These are phyloP conservation scores for Enteromius fasciolatus DNA, from an alignment of 2,797 vertebrate species.

Conservation along the genomic window DNA sequence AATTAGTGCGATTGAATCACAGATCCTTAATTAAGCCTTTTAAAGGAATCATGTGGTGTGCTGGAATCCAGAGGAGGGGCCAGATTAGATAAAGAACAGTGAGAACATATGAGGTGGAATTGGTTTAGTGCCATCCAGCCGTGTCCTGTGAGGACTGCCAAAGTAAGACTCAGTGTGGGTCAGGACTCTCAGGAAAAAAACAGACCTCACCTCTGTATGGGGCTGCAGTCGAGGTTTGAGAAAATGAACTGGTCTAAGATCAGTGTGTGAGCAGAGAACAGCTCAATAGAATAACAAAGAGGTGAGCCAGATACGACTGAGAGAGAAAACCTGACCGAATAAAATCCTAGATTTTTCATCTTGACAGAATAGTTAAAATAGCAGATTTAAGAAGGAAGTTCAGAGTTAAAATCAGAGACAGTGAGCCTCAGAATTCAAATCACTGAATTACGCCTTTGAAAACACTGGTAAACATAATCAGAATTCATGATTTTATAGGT, in stretches of 20 bases:
- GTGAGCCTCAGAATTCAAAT: neutral
- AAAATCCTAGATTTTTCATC: neutral
- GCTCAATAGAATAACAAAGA: neutral
- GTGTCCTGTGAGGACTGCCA: constrained; percentile 64
- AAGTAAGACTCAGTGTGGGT: constrained; percentile 51
- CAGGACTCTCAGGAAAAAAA: constrained; percentile 47
- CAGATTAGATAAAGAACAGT: constrained; percentile 79
- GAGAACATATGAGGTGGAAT: constrained; percentile 80
- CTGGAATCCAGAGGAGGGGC: constrained; percentile 72
- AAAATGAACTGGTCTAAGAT: constrained; percentile 22
- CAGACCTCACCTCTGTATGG: constrained; percentile 53
- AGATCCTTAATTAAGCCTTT: constrained; percentile 83
- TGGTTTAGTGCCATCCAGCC: constrained; percentile 76
- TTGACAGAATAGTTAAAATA: constrained; percentile 16
- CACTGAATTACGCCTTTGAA: neutral
- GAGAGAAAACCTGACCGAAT: neutral
- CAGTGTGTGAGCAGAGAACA: constrained; percentile 1
- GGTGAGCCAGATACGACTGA: neutral
- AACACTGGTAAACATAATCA: neutral
- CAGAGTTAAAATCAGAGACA: constrained; percentile 17
- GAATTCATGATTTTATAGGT: neutral
- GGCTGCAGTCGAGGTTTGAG: neutral
- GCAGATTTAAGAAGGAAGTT: neutral
- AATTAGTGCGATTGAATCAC: constrained; percentile 77
- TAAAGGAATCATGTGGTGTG: constrained; percentile 76